phyloP scores from a whole-genome alignment of 2,797 vertebrate species.

The Melanotaenia nigrans region DNA sequence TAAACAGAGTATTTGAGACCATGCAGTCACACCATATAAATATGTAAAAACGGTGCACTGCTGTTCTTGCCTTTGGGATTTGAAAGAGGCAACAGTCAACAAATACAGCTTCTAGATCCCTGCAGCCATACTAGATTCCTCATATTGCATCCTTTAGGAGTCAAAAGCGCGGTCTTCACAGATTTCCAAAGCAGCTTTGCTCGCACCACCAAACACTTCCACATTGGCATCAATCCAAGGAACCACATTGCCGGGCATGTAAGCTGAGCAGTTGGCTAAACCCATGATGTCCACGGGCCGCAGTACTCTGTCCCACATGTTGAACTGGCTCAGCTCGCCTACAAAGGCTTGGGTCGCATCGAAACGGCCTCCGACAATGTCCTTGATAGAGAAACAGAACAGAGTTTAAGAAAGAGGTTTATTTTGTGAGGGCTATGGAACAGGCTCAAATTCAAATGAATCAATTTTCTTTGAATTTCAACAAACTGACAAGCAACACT shows the following conservation, averaged over 20 bases:
- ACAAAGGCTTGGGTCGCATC: constrained; percentile 99
- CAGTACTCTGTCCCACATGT: constrained; percentile 98
- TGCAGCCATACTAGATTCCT: not conserved
- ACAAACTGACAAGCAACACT: constrained; percentile 27
- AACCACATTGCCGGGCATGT: constrained; percentile 97
- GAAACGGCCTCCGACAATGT: constrained; percentile 94
- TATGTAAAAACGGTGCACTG: constrained; percentile 53
- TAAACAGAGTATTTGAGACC: constrained; percentile 47
- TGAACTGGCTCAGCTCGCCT: constrained; percentile 98
- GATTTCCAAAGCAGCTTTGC: constrained; percentile 93
- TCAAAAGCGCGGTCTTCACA: constrained; percentile 95
- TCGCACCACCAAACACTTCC: constrained; percentile 94
- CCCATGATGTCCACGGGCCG: constrained; percentile 91
- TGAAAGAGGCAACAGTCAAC: constrained; percentile 58
- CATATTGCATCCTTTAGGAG: constrained; percentile 83
- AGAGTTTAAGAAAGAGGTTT: constrained; percentile 1
- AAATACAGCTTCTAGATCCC: constrained; percentile 48
- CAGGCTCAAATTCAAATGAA: constrained; percentile 43
- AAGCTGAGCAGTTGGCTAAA: constrained; percentile 95
- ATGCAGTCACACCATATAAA: constrained; percentile 37
- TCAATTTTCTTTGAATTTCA: constrained; percentile 57
- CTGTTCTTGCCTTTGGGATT: constrained; percentile 48
- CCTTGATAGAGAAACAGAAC: constrained; percentile 77
- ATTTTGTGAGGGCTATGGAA: constrained; percentile 13
- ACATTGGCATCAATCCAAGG: constrained; percentile 96